Conservation (phyloP, 2,888 invertebrate genomes). For the Anodontia alba region DNA sequence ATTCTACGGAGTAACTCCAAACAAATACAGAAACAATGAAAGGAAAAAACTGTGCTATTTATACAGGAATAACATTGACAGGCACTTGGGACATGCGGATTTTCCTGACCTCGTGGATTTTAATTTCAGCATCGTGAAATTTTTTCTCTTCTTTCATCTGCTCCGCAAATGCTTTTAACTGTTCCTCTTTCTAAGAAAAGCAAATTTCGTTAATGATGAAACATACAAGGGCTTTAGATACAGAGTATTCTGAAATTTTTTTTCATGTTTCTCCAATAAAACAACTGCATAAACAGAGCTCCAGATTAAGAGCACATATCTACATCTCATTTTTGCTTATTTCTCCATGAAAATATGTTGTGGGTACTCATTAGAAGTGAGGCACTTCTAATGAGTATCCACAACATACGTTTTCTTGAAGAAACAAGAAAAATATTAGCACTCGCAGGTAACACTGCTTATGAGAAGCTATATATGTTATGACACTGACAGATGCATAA, state of each 20-base stretch:
- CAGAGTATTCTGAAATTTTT: not conserved
- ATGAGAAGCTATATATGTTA: too few relatives aligned
- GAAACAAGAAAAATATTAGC: too few relatives aligned
- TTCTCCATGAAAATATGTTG: too few relatives aligned
- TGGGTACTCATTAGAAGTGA: too few relatives aligned
- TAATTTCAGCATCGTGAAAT: constrained; percentile 63
- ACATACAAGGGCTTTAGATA: not conserved
- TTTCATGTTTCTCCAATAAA: not conserved
- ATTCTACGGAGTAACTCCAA: too few relatives aligned
- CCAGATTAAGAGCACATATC: not conserved
- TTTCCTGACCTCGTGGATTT: constrained; percentile 60
- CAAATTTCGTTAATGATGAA: not conserved
- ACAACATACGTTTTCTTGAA: too few relatives aligned
- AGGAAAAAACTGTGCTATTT: not conserved
- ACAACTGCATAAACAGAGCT: not conserved
- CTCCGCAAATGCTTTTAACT: constrained; percentile 55
- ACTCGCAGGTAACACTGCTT: too few relatives aligned
- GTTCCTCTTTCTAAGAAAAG: constrained; percentile 57
- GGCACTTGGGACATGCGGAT: not conserved
- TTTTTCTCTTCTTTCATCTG: constrained; percentile 54
- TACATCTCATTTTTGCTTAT: too few relatives aligned
- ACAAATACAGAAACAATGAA: not conserved
- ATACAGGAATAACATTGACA: not conserved
- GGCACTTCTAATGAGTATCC: too few relatives aligned
- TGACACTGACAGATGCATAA: too few relatives aligned